These are phyloP conservation scores for Drosophila dives DNA, from an alignment of 2,888 invertebrate species.

Conservation along the genomic window DNA sequence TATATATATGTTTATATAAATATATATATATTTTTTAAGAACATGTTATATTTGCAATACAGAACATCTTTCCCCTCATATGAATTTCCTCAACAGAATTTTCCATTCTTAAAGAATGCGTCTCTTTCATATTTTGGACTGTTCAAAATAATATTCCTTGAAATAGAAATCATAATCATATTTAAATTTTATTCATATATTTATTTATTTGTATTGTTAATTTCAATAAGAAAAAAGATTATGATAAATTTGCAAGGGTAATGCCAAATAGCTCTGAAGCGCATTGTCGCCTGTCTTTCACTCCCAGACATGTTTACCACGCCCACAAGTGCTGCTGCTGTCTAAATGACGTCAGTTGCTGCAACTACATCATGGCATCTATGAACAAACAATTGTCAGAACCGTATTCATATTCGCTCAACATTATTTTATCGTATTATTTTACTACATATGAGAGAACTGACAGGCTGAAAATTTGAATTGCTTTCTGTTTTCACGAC, in stretches of 20 bases:
- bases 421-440: constrained; percentile 17
- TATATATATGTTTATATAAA: too few species aligned
- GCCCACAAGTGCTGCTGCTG: constrained; percentile 8
- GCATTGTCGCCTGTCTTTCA: not conserved
- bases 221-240: not conserved
- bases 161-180: not conserved
- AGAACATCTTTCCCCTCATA: too few species aligned
- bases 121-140: not conserved
- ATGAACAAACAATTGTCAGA: constrained; percentile 29
- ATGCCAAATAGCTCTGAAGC: not conserved
- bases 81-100: not conserved
- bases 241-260: not conserved
- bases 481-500: constrained; percentile 12
- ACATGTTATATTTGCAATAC: too few species aligned
- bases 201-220: not conserved
- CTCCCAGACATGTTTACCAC: not conserved
- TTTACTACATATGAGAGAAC: constrained; percentile 12
- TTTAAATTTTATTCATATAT: not conserved
- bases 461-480: constrained; percentile 34
- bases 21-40: too few species aligned
- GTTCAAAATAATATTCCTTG: not conserved
- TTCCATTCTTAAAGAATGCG: not conserved
- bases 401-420: constrained; percentile 20
- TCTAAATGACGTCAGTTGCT: constrained; percentile 15
- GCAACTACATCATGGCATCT: not conserved